Percentiles rank a stretch among this genome's conserved stretches.
Conservation (phyloP, 2,888 invertebrate genomes). For the Lamproptera curius region DNA sequence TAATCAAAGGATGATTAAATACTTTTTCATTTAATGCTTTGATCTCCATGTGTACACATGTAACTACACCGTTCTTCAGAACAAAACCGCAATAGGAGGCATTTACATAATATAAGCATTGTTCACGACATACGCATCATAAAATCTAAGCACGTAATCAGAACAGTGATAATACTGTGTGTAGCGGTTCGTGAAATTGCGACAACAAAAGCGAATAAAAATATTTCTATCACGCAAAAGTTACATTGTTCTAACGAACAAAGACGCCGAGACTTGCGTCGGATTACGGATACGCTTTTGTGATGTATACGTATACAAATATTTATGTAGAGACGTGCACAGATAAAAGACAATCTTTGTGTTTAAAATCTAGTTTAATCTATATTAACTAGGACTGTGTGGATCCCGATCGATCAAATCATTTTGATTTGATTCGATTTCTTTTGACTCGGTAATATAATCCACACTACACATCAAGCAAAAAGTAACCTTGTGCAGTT, state of each 20-base stretch:
- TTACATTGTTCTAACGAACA: conserved; percentile 1
- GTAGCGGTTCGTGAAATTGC: neutral
- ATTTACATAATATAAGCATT: neutral
- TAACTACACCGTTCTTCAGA: neutral
- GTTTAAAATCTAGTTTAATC: too few species aligned
- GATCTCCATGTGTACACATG: neutral
- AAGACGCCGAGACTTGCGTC: neutral
- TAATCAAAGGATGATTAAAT: too few species aligned
- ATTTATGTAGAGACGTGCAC: too few species aligned
- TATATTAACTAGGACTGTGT: too few species aligned
- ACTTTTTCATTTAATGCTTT: neutral
- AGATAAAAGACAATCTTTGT: too few species aligned
- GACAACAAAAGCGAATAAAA: neutral
- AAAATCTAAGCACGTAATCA: neutral
- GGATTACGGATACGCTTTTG: too few species aligned
- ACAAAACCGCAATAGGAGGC: neutral
- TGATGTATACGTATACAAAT: too few species aligned
- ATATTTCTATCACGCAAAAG: neutral
- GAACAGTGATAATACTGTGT: neutral
- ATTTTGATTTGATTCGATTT: too few species aligned
- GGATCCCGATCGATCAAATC: too few species aligned
- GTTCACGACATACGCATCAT: neutral
- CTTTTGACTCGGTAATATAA: too few species aligned
- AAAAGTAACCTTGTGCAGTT: too few species aligned
- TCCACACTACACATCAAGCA: too few species aligned